Percentiles rank a stretch among this genome's conserved stretches.
Conservation (phyloP, 2,113 vertebrate genomes). For the Oreochromis aureus region DNA sequence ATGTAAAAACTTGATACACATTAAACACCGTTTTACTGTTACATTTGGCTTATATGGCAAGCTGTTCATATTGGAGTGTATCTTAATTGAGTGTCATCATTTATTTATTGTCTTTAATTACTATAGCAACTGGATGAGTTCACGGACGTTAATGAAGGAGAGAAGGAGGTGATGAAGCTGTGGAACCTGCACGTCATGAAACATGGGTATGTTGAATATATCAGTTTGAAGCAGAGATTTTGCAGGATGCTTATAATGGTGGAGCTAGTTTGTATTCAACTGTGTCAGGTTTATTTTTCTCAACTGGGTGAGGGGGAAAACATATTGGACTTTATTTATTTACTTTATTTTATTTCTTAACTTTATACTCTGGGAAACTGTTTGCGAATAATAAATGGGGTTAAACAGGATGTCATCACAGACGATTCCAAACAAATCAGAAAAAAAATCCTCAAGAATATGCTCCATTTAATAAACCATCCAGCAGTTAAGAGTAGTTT, state of each 20-base stretch:
- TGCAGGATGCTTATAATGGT: background rate
- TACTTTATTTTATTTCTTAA: background rate
- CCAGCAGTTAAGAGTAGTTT: background rate
- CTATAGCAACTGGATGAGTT: conserved; percentile 97
- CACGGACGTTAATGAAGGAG: conserved; percentile 97
- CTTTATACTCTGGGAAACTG: background rate
- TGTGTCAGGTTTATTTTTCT: background rate
- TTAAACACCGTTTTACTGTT: background rate
- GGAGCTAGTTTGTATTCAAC: background rate
- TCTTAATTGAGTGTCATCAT: background rate
- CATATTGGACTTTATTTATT: background rate
- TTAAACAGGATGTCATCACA: background rate
- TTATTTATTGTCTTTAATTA: background rate
- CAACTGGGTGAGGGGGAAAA: background rate
- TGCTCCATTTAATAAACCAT: background rate
- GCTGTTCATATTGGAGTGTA: background rate
- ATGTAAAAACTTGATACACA: background rate
- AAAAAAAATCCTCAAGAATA: background rate
- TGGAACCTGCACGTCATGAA: conserved; percentile 99
- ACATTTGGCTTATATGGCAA: background rate
- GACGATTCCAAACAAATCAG: background rate
- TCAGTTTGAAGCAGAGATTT: background rate
- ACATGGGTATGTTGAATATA: conserved; percentile 78
- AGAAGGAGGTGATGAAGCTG: conserved; percentile 99
- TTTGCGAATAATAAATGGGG: background rate